These are phyloP conservation scores for Lithosia quadra DNA, from an alignment of 2,888 invertebrate species.

Conservation along the genomic window DNA sequence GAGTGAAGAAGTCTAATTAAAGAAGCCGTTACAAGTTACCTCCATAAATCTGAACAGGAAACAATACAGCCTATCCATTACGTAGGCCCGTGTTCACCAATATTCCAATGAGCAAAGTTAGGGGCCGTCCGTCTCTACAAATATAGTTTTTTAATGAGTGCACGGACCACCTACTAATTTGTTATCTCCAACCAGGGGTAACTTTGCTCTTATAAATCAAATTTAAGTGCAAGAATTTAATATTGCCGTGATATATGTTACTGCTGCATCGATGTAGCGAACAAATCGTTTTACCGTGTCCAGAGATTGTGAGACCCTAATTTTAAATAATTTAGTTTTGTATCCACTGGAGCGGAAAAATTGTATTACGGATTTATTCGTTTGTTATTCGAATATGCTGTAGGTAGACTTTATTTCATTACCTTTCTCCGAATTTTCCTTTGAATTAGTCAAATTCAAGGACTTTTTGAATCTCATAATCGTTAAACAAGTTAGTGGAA, in stretches of 20 bases:
- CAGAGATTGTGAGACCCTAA: conserved; percentile 20
- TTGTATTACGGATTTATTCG: conserved; percentile 23
- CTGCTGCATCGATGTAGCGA: conserved; percentile 46
- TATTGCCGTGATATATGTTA: conserved; percentile 49
- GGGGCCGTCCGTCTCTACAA: conserved; percentile 67
- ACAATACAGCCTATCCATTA: conserved; percentile 85
- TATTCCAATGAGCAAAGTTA: conserved; percentile 83
- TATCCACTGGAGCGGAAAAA: conserved; percentile 21
- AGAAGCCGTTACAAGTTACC: conserved; percentile 86
- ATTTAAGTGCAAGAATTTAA: conserved; percentile 58
- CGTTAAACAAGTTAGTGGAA: conserved; percentile 39
- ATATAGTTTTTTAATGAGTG: conserved; percentile 83
- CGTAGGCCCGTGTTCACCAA: conserved; percentile 76
- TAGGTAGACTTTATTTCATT: conserved; percentile 38
- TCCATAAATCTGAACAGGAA: conserved; percentile 84
- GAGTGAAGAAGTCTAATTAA: conserved; percentile 85
- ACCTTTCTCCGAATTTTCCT: conserved; percentile 23
- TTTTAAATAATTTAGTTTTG: conserved; percentile 32
- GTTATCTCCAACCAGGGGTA: conserved; percentile 62
- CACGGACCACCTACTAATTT: conserved; percentile 70
- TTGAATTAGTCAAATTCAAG: conserved; percentile 26
- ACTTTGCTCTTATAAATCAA: conserved; percentile 68
- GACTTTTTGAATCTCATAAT: conserved; percentile 43
- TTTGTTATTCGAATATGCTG: conserved; percentile 24
- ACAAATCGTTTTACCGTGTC: conserved; percentile 31